Evolutionary conservation across 2,113 vertebrate genomes (phyloP), one percentile per base, ranked within the genome.

Genomic region (Dendropsophus ebraccatus): DNA sequence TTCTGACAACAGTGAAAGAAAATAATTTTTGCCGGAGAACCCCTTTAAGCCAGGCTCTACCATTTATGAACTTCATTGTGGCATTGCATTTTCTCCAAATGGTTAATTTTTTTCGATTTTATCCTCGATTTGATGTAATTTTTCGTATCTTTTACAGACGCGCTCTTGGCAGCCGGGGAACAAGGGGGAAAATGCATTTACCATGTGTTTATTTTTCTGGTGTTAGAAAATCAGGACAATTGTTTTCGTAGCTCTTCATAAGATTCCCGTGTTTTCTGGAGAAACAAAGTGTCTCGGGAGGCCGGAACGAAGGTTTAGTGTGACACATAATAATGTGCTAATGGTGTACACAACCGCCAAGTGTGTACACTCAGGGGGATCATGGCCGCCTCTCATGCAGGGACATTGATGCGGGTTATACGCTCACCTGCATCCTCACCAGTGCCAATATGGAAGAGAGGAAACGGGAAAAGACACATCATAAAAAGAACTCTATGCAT

Each of bases 141-240:
- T 28, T 8, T n/a, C 0, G 13, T 62, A 62, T 13, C 2, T 9
- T 62, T n/a, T 3, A 25, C 58, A 35, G 7, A 69, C 65, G 25
- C 2, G 58, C 7, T 11, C 69, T 32, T 8, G 19, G 32, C 32
- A 72, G 69, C 21, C 32, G 12, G 14, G 74, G 74, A 52, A 52
- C 74, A n/a, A n/a, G 8, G 19, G 74, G 74, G n/a, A 45, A 52
- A 30, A 76, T 52, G 47, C 74, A 30, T 76, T 52, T 30, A 52
- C 49, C 12, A 25, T 52, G 47, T 52, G 49, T 76, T 76, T 76
- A 52, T 76, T 76, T 30, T 76, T 30, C 74, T 52, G 41, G 47
- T 52, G 47, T 76, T 45, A 76, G 41, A 75, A 75, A 41, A 75
- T 50, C 47, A 50, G 45, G n/a, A 76, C 45, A 25, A 76, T 76